Conservation (phyloP, 2,113 vertebrate genomes). For the Heliornis fulica region DNA sequence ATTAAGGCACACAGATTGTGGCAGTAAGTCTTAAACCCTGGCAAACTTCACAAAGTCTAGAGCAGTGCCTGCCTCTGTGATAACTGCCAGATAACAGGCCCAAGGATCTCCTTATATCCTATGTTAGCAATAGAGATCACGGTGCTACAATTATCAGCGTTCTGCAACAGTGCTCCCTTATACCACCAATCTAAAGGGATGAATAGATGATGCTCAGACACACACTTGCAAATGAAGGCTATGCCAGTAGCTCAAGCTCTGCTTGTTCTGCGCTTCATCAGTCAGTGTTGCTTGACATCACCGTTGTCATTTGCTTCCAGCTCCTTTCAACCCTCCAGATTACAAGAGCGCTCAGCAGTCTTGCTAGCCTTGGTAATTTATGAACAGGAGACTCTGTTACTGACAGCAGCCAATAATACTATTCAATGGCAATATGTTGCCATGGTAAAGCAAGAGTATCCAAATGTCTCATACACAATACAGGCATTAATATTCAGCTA, state of each 20-base stretch:
- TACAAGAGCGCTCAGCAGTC: not conserved
- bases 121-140: not conserved
- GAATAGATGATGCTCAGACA: not conserved
- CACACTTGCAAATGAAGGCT: not conserved
- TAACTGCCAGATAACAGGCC: not conserved
- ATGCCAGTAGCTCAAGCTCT: not conserved
- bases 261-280: not conserved
- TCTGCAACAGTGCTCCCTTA: not conserved
- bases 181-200: not conserved
- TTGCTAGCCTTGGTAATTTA: not conserved
- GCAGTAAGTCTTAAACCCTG: not conserved
- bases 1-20: not conserved
- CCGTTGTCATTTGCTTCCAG: not conserved
- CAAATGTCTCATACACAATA: constrained; percentile 5
- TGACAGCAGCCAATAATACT: constrained; percentile 31
- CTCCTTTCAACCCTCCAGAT: not conserved
- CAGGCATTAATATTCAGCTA: constrained; percentile 4
- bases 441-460: constrained; percentile 44
- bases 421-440: constrained; percentile 20
- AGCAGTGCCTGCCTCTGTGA: not conserved
- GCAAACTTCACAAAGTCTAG: not conserved
- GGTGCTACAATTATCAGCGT: not conserved
- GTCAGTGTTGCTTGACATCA: not conserved
- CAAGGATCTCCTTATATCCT: not conserved
- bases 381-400: not conserved